A percentile compares a stretch with the other conserved stretches of the same genome.
phyloP scores from a whole-genome alignment of 2,113 vertebrate species.

The Sula dactylatra region DNA sequence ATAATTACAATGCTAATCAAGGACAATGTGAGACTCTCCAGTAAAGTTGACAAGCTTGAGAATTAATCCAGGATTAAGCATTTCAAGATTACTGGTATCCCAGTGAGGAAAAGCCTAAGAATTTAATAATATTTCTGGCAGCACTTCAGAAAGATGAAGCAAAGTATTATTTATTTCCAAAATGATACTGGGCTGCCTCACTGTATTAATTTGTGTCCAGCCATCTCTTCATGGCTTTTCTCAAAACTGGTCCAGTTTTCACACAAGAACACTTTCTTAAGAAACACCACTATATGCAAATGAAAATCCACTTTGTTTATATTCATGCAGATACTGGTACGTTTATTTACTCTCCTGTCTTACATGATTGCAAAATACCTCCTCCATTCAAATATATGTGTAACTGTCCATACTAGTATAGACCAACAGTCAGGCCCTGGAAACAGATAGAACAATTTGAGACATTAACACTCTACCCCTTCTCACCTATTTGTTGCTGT shows the following conservation, averaged over 20 bases:
- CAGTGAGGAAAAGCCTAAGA: constrained; percentile 21
- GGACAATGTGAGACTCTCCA: constrained; percentile 20
- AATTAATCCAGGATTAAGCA: constrained; percentile 60
- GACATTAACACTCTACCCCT: background rate
- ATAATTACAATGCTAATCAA: constrained; percentile 46
- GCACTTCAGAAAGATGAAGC: constrained; percentile 10
- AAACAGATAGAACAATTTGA: background rate
- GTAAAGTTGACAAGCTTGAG: constrained; percentile 41
- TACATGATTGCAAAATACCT: background rate
- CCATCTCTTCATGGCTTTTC: background rate
- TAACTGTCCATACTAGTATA: background rate
- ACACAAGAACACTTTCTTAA: background rate
- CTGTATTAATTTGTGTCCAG: background rate
- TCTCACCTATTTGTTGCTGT: background rate
- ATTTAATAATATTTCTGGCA: constrained; percentile 29
- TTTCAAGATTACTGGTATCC: constrained; percentile 42
- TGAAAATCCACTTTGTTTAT: background rate
- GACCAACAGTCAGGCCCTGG: background rate
- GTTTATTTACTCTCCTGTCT: background rate
- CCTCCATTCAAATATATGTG: background rate
- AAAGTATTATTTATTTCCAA: background rate
- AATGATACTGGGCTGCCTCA: background rate
- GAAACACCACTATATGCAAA: background rate
- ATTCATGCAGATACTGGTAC: background rate
- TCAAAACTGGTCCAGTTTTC: background rate